Base-by-base conservation (phyloP, 2,888 invertebrate species). In the Drosophila stalkeri region DNA sequence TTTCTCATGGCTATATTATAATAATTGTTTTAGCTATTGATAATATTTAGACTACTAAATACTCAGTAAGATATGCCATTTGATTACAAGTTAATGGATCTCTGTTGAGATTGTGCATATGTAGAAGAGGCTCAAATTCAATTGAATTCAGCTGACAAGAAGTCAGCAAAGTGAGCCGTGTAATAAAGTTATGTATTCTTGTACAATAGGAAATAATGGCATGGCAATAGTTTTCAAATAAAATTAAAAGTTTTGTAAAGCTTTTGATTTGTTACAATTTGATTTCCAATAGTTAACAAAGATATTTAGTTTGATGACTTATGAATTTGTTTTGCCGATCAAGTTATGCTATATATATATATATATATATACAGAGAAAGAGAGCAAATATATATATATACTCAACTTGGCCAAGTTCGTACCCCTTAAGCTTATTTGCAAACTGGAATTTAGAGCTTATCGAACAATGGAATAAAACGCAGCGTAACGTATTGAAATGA, bases 391-490 rank as follows among this genome's bases (percentile, higher is more conserved):
- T n/a, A 31, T 49, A 51, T n/a, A 47, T 14, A 23, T 14, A 23
- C 4, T 0, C 12, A 44, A 44, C 6, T 20, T 12, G 0, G 14
- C 1, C 23, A 16, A n/a, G 12, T 16, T 35, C 20, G 37, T 52
- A 37, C 20, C 20, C 52, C 16, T 23, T 37, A 54, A 54, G 52
- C 37, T 37, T 8, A 37, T 54, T 54, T 23, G 16, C 23, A 23
- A 16, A 16, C 23, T 16, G 52, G 23, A 20, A 37, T 23, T 2
- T 18, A 35, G 52, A 20, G 37, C 52, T 54, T 37, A 56, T 41
- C 49, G 51, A 75, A 75, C 78, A 64, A 69, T 54, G 55, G 23
- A 59, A 55, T 51, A 62, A 51, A 70, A 56, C 52, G 66, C 63
- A 60, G 46, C 66, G 69, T 33, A 69, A 64, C 37, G 55, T 55